Evolutionary conservation across 2,113 vertebrate species (phyloP).

Genomic region (Bolborhynchus lineola): DNA sequence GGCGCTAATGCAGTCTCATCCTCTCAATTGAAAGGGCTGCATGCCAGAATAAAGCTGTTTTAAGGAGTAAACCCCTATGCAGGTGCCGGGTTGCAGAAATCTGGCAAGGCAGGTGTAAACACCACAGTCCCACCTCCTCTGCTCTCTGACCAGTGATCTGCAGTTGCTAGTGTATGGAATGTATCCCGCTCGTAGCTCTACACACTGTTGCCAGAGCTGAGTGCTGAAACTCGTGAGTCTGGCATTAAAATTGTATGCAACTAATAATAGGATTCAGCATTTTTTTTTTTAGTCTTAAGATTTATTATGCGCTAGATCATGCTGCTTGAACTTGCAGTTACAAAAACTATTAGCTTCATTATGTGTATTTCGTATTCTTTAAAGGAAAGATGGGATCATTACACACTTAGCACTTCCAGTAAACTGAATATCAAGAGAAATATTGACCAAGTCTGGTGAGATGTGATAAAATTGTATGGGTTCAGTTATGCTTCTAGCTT

Average conservation of each 20-base stretch:
- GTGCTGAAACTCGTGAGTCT: background rate
- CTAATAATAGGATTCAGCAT: background rate
- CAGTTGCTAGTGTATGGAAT: background rate
- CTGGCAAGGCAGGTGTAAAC: background rate
- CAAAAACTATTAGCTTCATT: background rate
- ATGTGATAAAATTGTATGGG: background rate
- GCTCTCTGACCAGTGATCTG: background rate
- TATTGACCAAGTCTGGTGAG: background rate
- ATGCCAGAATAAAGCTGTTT: background rate
- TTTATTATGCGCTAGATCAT: background rate
- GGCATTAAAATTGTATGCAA: background rate
- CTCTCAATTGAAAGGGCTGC: background rate
- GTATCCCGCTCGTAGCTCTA: background rate
- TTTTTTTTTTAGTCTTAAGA: background rate
- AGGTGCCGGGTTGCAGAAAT: background rate
- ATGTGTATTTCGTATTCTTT: background rate
- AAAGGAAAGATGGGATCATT: background rate
- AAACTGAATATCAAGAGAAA: background rate
- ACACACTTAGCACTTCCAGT: background rate
- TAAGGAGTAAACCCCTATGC: background rate
- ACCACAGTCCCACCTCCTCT: fast-evolving
- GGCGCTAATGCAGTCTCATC: background rate
- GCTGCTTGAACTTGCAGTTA: background rate
- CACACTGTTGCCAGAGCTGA: background rate
- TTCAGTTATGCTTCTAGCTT: background rate